Base-by-base conservation (phyloP, 2,113 vertebrate genomes). In the Pseudolaguvia tuberculata region DNA sequence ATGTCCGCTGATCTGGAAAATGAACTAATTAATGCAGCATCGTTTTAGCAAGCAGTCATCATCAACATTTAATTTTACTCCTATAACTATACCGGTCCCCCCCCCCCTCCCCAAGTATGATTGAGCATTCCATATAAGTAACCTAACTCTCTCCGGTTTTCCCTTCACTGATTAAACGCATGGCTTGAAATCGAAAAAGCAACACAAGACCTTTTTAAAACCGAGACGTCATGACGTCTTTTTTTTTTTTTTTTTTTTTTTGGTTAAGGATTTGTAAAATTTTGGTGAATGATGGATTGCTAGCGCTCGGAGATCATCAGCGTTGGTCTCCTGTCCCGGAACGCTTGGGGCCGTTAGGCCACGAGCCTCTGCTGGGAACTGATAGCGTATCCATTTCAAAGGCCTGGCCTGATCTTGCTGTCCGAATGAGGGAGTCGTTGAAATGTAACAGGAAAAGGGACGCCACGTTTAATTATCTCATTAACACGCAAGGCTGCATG, bases 391-490 rank as follows among this genome's bases (percentile, higher is more conserved):
- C 83, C 85, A 88, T 86, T 90, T 89, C 85, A 87, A 84, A 88
- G 85, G 68, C 75, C 80, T 74, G 67, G 81, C 86, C 67, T 76
- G 48, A 75, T 77, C 63, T 53, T 39, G 27, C 84, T 80, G 78
- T 80, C 86, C 81, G 84, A 85, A 4, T 70, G 50, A 88, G 65
- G 74, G 55, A 47, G 75, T 13, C 42, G 66, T 52, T 87, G 83
- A 89, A 90, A 89, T 87, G 89, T 88, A 85, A 80, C 84, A 88
- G 89, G 88, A 91, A 89, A 84, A 78, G 86, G 84, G 83, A 81
- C 73, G 84, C 87, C 89, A 88, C 78, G 80, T 87, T 87, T 88
- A 91, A 93, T 89, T 87, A 90, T 89, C 81, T 89, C 91, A 93
- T 92, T 91, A 92, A 86, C 86, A 85, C 85, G 86, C 83, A 88